A percentile compares a stretch with the other conserved stretches of the same genome.
Evolutionary conservation across 2,113 vertebrate species (phyloP).

Genomic region (Cygnus buccinator): DNA sequence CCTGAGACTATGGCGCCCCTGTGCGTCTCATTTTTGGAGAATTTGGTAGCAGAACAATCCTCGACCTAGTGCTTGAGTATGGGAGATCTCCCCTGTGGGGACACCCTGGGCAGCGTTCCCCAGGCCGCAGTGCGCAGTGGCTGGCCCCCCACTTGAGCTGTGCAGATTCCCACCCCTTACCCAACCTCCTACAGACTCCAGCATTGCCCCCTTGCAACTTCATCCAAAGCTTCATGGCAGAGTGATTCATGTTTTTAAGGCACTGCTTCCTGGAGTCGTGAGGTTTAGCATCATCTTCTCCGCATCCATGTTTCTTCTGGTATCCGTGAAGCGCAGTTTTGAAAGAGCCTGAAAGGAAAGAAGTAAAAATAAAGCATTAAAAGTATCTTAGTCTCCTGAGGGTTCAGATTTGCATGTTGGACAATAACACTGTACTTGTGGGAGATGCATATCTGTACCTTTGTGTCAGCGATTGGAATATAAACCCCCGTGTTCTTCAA

Average conservation of each 20-base stretch:
- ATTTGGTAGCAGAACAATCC: background rate
- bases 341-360: background rate
- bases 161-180: background rate
- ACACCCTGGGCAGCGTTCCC: background rate
- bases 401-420: background rate
- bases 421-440: background rate
- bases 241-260: background rate
- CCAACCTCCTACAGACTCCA: background rate
- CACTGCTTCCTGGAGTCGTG: background rate
- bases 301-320: background rate
- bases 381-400: background rate
- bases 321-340: background rate
- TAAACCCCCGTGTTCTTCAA: background rate
- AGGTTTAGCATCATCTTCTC: background rate
- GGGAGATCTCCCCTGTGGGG: background rate
- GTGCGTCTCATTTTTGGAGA: slow-evolving; percentile 40
- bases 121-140: too few species aligned
- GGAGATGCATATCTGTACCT: background rate
- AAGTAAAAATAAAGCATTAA: background rate
- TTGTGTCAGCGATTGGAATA: background rate
- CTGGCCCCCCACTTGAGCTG: background rate
- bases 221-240: background rate
- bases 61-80: rapidly evolving
- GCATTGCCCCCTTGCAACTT: background rate
- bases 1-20: slow-evolving; percentile 77